phyloP scores from a whole-genome alignment of 2,113 vertebrate species.

The Pseudorectes ferrugineus region DNA sequence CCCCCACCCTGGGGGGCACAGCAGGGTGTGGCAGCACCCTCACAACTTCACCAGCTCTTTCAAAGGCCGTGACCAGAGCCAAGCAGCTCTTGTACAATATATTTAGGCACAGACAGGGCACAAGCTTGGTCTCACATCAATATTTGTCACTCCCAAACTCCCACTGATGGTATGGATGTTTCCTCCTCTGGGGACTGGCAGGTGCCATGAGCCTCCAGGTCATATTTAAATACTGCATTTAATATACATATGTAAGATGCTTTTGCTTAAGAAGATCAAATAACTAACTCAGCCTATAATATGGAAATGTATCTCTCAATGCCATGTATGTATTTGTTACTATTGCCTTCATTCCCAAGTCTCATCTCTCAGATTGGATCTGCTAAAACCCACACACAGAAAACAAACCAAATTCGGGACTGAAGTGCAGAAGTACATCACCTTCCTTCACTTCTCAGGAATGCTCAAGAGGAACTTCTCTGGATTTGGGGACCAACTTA shows the following conservation, averaged over 20 bases:
- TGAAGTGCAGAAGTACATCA: not conserved
- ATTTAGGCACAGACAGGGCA: not conserved
- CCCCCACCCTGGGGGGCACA: not conserved
- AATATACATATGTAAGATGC: not conserved
- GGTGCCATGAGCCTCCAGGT: not conserved
- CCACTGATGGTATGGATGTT: rapidly evolving
- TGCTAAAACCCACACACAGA: not conserved
- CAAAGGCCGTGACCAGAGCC: not conserved
- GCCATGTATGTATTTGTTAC: not conserved
- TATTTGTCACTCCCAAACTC: not conserved
- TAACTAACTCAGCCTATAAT: not conserved
- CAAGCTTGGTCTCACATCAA: not conserved
- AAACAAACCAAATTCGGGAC: not conserved
- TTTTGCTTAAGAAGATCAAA: not conserved
- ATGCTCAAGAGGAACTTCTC: not conserved
- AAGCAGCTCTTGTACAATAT: rapidly evolving
- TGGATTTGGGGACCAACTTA: not conserved
- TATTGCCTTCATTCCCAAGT: not conserved
- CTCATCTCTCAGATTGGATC: not conserved
- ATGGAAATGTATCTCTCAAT: not conserved
- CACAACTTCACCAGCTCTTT: too few species aligned
- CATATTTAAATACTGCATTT: not conserved
- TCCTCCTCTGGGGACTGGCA: not conserved
- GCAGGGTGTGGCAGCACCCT: not conserved
- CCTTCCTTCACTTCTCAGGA: not conserved